A percentile compares a stretch with the other conserved stretches of the same genome.
Evolutionary conservation across 53 echinoderm and acorn worm species (phyloP).

Genomic region (Apostichopus leukothele): DNA sequence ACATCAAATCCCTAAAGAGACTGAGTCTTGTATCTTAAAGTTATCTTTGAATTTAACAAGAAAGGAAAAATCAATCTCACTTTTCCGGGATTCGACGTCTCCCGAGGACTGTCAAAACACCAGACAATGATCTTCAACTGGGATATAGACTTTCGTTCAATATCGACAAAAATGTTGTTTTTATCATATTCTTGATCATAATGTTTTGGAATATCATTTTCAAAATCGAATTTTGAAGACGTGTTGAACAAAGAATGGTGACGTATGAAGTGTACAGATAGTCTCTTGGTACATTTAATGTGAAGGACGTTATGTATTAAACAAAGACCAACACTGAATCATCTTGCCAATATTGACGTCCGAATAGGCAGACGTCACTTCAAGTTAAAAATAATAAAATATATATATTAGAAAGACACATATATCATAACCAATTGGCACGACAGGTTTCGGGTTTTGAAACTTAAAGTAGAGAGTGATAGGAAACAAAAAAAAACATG

Average conservation of each 20-base stretch:
- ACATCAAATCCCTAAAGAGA: not conserved
- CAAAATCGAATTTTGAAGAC: constrained; percentile 3
- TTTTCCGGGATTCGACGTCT: not conserved
- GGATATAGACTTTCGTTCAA: not conserved
- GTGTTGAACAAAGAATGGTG: not conserved
- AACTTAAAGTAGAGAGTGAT: too few relatives aligned
- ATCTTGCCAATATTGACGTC: too few relatives aligned
- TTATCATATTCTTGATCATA: not conserved
- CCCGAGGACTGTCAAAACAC: constrained; percentile 11
- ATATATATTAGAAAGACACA: too few relatives aligned
- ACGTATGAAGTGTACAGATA: not conserved
- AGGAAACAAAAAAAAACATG: too few relatives aligned
- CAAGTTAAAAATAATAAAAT: too few relatives aligned
- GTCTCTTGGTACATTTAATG: not conserved
- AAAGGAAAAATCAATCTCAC: not conserved
- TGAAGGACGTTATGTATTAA: not conserved
- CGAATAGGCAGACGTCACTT: too few relatives aligned
- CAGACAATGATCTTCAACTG: not conserved
- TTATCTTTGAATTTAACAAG: not conserved
- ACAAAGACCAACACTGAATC: too few relatives aligned
- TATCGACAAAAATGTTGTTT: not conserved
- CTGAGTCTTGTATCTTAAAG: not conserved
- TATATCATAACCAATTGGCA: too few relatives aligned
- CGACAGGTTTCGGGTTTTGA: too few relatives aligned
- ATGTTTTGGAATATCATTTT: not conserved